Evolutionary conservation across 2,797 vertebrate genomes (phyloP).

Genomic region (Pempheris klunzingeri): DNA sequence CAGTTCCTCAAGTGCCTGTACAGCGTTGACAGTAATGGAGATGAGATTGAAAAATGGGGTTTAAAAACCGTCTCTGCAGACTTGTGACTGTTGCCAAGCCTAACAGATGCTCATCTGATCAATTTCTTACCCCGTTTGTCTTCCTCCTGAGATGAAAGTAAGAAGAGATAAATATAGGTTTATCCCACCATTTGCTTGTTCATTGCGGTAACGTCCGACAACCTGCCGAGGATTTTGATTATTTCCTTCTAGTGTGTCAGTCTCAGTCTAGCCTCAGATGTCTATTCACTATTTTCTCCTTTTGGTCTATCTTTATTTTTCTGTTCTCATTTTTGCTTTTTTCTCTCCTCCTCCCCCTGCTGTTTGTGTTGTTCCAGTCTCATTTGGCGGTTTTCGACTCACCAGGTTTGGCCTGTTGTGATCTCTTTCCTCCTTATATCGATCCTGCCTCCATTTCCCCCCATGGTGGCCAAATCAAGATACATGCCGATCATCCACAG

Average conservation of each 20-base stretch:
- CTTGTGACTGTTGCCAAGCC: slow-evolving; percentile 76
- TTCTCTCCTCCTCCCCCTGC: slow-evolving; percentile 48
- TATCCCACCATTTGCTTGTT: slow-evolving; percentile 75
- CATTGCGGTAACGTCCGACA: slow-evolving; percentile 62
- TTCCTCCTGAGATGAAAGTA: slow-evolving; percentile 75
- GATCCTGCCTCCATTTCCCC: slow-evolving; percentile 34
- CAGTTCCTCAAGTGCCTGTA: slow-evolving; percentile 68
- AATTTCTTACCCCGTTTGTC: slow-evolving; percentile 77
- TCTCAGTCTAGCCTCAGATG: slow-evolving; percentile 59
- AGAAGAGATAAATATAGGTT: slow-evolving; percentile 77
- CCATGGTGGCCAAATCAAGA: slow-evolving; percentile 44
- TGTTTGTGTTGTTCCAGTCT: slow-evolving; percentile 69
- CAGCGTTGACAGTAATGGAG: slow-evolving; percentile 76
- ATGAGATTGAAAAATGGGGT: slow-evolving; percentile 77
- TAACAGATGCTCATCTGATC: slow-evolving; percentile 84
- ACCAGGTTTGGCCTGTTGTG: slow-evolving; percentile 66
- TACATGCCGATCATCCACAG: slow-evolving; percentile 52
- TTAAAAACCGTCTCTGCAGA: slow-evolving; percentile 77
- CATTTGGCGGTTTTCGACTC: slow-evolving; percentile 62
- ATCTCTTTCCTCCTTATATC: slow-evolving; percentile 59
- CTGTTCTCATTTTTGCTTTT: slow-evolving; percentile 10
- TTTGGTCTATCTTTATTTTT: slow-evolving; percentile 22
- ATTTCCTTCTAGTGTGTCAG: slow-evolving; percentile 66
- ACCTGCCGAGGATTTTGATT: slow-evolving; percentile 72
- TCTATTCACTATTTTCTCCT: slow-evolving; percentile 49